phyloP scores from a whole-genome alignment of 1,140 invertebrate species.

The Conus betulinus region DNA sequence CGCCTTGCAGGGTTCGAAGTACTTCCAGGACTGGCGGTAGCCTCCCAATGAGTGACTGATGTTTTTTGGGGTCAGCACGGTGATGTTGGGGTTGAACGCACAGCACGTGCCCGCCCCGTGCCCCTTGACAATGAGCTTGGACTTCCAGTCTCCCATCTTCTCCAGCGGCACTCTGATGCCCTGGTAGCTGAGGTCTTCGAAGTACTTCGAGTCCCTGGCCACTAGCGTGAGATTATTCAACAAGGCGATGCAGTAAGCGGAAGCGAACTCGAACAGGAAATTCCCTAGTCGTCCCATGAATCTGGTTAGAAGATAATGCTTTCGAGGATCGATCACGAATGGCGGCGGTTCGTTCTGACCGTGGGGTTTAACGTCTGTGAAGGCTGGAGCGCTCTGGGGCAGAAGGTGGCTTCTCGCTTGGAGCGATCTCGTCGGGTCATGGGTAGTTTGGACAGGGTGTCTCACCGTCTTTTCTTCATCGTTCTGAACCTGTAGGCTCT shows the following conservation, averaged over 20 bases:
- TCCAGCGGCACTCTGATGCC: neutral
- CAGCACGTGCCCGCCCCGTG: neutral
- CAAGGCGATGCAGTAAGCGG: conserved; percentile 45
- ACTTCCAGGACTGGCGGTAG: conserved; percentile 52
- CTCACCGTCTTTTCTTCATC: too few relatives aligned
- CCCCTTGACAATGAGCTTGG: neutral
- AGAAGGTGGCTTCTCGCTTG: too few relatives aligned
- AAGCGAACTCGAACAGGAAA: conserved; percentile 57
- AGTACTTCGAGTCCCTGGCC: neutral
- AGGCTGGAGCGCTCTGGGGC: too few relatives aligned
- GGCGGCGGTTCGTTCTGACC: too few relatives aligned
- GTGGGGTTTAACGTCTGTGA: too few relatives aligned
- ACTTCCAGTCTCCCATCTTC: neutral
- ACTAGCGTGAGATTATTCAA: conserved; percentile 37
- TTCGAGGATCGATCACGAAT: too few relatives aligned
- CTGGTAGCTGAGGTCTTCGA: neutral
- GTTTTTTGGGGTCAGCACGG: neutral
- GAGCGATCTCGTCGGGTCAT: too few relatives aligned
- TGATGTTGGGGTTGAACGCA: conserved; percentile 1
- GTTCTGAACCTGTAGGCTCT: too few relatives aligned
- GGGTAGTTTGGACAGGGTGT: too few relatives aligned
- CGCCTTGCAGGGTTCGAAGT: conserved; percentile 40
- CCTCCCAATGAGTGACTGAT: conserved; percentile 14
- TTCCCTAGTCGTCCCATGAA: conserved; percentile 44
- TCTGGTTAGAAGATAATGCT: too few relatives aligned